Percentiles rank a stretch among this genome's conserved stretches.
phyloP scores from a whole-genome alignment of 2,888 invertebrate genomes.

The Chrysolina americana region DNA sequence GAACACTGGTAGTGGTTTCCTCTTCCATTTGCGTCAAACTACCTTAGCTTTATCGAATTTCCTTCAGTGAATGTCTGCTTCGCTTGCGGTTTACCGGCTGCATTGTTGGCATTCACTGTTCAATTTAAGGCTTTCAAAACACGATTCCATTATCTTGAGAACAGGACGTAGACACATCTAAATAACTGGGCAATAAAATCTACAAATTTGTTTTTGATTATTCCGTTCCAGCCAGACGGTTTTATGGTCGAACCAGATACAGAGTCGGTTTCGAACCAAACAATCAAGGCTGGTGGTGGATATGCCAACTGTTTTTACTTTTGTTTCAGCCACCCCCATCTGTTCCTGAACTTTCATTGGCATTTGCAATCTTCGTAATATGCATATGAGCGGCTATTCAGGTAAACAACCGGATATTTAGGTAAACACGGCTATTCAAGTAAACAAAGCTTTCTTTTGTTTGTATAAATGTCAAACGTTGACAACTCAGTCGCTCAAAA shows the following conservation, averaged over 20 bases:
- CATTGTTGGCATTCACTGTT: slow-evolving; percentile 11
- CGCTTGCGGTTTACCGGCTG: slow-evolving; percentile 7
- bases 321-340: too few species aligned
- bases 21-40: slow-evolving; percentile 22
- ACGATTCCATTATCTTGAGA: not conserved
- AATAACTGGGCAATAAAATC: not conserved
- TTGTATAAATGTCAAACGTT: too few species aligned
- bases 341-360: too few species aligned
- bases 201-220: not conserved
- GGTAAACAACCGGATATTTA: too few species aligned
- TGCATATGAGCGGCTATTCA: too few species aligned
- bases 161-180: not conserved
- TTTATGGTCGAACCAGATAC: not conserved
- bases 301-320: too few species aligned
- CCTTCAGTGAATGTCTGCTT: slow-evolving; percentile 1
- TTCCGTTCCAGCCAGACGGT: not conserved
- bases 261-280: too few species aligned
- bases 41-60: slow-evolving; percentile 20
- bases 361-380: too few species aligned
- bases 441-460: too few species aligned
- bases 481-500: too few species aligned
- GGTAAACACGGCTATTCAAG: too few species aligned
- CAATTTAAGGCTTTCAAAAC: not conserved
- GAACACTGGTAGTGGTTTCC: slow-evolving; percentile 18
- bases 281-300: too few species aligned